Base-by-base conservation (phyloP, 2,113 vertebrate genomes). In the Pachycephala philippinensis region DNA sequence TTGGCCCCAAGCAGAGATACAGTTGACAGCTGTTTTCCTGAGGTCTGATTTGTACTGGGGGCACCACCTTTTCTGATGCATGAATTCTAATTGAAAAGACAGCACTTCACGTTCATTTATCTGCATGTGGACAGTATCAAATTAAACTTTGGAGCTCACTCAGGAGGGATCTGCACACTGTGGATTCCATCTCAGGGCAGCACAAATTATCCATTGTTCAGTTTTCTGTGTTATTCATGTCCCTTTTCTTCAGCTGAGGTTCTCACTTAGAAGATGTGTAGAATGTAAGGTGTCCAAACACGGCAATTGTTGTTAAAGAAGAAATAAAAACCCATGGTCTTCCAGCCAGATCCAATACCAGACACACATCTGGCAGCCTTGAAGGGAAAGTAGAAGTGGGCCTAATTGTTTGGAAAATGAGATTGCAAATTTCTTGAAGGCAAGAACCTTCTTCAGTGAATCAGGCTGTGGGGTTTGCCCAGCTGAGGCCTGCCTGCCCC, bases 401-500 rank as follows among this genome's bases (percentile, higher is more conserved):
- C 24, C 52, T 75, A 71, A 91, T 75, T 60, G 72, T 75, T 71
- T 91, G 69, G 60, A 93, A 95, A 95, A 91, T n/a, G 65, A 68
- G 42, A 84, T 33, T 70, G 72, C 11, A 65, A n/a, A 77, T 76
- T 84, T 93, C n/a, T 74, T 63, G 60, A 87, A 87, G 50, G 59
- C 39, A 61, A 50, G 39, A 68, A 70, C 54, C 56, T 94, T 89
- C 23, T 45, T 63, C 47, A 0, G 5, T 50, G 77, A 71, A 63
- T 84, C 27, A 71, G 37, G 57, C 23, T 70, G 30, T 2, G 2
- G 47, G n/a, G 4, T 77, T 64, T 91, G 64, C 50, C 45, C 15
- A 10, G 31, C 68, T 66, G 42, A 59, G 76, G 10, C 42, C 63
- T 90, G 26, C 39, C 49, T 7, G 5, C 23, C 18, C 57, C 2